phyloP scores from a whole-genome alignment of 2,113 vertebrate genomes.

The Rhinoptilus africanus region DNA sequence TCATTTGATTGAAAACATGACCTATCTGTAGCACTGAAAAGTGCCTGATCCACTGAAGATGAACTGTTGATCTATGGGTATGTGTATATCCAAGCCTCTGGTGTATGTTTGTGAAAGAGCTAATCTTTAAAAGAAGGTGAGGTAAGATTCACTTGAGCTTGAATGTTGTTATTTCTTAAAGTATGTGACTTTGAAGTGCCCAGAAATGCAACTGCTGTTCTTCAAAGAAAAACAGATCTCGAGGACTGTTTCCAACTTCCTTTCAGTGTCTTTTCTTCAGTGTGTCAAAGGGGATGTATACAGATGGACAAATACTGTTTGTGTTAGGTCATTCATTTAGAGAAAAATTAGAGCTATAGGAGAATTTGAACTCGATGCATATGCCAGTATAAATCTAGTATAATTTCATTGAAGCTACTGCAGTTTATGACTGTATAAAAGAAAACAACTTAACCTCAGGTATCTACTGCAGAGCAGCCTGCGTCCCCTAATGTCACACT shows the following conservation, averaged over 20 bases:
- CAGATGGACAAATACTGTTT: slow-evolving; percentile 50
- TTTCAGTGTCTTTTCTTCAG: slow-evolving; percentile 32
- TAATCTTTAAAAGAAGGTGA: slow-evolving; percentile 55
- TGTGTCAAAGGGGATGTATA: slow-evolving; percentile 42
- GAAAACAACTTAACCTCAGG: slow-evolving; percentile 1
- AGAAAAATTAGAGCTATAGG: slow-evolving; percentile 37
- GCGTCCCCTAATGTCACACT: not conserved
- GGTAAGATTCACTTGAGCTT: slow-evolving; percentile 50
- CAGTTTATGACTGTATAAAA: slow-evolving; percentile 24
- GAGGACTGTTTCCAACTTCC: slow-evolving; percentile 53
- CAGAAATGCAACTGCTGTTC: slow-evolving; percentile 59
- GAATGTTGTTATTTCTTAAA: slow-evolving; percentile 45
- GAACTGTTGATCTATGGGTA: slow-evolving; percentile 4
- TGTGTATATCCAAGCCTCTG: not conserved
- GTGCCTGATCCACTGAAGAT: not conserved
- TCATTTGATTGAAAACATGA: slow-evolving; percentile 19
- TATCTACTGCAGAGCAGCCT: not conserved
- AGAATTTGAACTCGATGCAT: not conserved
- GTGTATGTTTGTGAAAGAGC: slow-evolving; percentile 36
- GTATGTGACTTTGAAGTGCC: slow-evolving; percentile 58
- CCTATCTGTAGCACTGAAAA: not conserved
- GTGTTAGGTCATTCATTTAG: slow-evolving; percentile 53
- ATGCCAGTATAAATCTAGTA: slow-evolving; percentile 6
- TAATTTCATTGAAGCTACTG: slow-evolving; percentile 19
- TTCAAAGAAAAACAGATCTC: slow-evolving; percentile 52